Conservation (phyloP, 1,140 invertebrate genomes). For the Centruroides sculpturatus region DNA sequence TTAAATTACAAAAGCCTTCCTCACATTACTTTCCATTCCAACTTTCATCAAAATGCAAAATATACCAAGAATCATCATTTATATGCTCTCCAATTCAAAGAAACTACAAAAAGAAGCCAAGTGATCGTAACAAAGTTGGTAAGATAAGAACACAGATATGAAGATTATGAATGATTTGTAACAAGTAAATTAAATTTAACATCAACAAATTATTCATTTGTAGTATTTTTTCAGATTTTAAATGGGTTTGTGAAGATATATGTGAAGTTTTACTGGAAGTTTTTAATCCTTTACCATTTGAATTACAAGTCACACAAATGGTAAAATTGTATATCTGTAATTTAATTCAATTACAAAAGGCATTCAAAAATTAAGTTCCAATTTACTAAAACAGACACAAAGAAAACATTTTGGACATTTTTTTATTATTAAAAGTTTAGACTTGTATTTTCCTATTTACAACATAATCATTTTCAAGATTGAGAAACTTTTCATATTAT, state of each 20-base stretch:
- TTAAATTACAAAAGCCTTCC: slow-evolving; percentile 48
- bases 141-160: neutral
- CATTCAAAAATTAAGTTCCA: too few species aligned
- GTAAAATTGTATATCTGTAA: slow-evolving; percentile 21
- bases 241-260: slow-evolving; percentile 83
- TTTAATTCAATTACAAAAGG: too few species aligned
- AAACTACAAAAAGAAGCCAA: slow-evolving; percentile 17
- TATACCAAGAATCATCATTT: slow-evolving; percentile 34
- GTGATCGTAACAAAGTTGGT: slow-evolving; percentile 13
- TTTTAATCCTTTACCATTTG: slow-evolving; percentile 76
- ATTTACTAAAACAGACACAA: too few species aligned
- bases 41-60: slow-evolving; percentile 23
- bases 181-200: too few species aligned
- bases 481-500: too few species aligned
- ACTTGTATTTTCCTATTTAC: too few species aligned
- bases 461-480: too few species aligned
- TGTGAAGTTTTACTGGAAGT: slow-evolving; percentile 78
- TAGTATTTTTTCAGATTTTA: slow-evolving; percentile 49
- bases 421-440: too few species aligned
- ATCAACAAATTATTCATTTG: too few species aligned
- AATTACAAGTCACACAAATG: slow-evolving; percentile 82
- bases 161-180: too few species aligned
- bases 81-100: slow-evolving; percentile 73
- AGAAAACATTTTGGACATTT: too few species aligned
- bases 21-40: slow-evolving; percentile 56